These are phyloP conservation scores for Drosophila ananassae DNA, from an alignment of 1,140 invertebrate species.

Conservation along the genomic window DNA sequence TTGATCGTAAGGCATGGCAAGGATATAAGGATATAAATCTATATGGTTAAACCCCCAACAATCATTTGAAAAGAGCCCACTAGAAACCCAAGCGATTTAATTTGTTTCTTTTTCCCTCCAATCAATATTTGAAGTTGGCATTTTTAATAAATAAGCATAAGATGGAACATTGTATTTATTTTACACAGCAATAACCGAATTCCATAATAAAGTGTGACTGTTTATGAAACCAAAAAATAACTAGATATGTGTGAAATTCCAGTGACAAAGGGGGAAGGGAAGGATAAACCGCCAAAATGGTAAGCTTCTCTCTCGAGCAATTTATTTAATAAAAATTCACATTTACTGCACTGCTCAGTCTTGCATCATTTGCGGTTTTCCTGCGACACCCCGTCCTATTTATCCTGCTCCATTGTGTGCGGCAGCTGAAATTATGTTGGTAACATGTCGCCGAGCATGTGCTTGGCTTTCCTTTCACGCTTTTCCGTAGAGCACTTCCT, in stretches of 20 bases:
- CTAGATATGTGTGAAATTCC: slow-evolving; percentile 5
- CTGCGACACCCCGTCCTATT: slow-evolving; percentile 22
- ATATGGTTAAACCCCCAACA: slow-evolving; percentile 14
- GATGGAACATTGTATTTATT: slow-evolving; percentile 53
- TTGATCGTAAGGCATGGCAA: slow-evolving; percentile 39
- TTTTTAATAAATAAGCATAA: slow-evolving; percentile 45
- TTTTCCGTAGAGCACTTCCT: slow-evolving; percentile 32
- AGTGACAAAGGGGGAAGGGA: background rate
- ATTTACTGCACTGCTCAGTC: slow-evolving; percentile 41
- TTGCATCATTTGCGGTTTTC: slow-evolving; percentile 72
- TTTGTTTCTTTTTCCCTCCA: slow-evolving; percentile 12
- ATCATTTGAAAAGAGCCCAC: slow-evolving; percentile 30
- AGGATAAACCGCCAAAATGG: slow-evolving; percentile 29
- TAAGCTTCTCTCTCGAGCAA: slow-evolving; percentile 32
- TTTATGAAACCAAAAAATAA: slow-evolving; percentile 53
- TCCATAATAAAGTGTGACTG: slow-evolving; percentile 73
- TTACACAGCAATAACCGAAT: slow-evolving; percentile 59
- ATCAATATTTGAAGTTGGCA: slow-evolving; percentile 43
- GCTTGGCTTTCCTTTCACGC: slow-evolving; percentile 11
- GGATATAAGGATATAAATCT: slow-evolving; percentile 9
- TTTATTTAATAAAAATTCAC: slow-evolving; percentile 75
- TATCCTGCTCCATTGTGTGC: slow-evolving; percentile 58
- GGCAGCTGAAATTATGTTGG: slow-evolving; percentile 75
- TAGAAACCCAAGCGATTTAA: slow-evolving; percentile 48
- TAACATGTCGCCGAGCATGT: slow-evolving; percentile 71